Base-by-base conservation (phyloP, 2,113 vertebrate species). In the Marmota monax region DNA sequence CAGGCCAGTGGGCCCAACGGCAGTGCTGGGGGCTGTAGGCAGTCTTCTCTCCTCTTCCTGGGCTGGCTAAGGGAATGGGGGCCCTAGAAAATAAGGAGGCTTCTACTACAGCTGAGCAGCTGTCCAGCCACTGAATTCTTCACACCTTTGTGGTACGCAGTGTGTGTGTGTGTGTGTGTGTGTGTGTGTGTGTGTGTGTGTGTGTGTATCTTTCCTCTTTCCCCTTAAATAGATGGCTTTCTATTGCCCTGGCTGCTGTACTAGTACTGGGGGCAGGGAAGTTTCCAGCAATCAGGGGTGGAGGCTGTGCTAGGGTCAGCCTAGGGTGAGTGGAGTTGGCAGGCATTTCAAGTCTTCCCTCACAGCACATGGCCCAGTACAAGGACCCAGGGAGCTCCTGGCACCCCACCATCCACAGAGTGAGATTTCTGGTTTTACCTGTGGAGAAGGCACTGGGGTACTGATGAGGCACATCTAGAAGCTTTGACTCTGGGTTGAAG, bases 1-100 rank as follows among this genome's bases (percentile, higher is more conserved):
- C 29, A 77, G 72, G 32, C 7, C 23, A 12, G 20, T 0, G 0
- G 48, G 2, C 48, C 42, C 51, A 25, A 14, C 2, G 4, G 12
- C 7, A 6, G 39, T 45, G 69, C 42, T 67, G 25, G 51, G 7
- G 45, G 29, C 39, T 61, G 12, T 29, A 78, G 45, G 3, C 13
- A 63, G 56, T 18, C 29, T 72, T 72, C 73, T 37, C 58, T 85
- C n/a, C n/a, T 69, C 77, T 91, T 91, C 37, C 17, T 45, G 18
- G 16, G 42, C 45, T 29, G 7, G 23, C 53, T 32, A 63, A 92
- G 27, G 67, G 14, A 42, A 79, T 29, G 45, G 48, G 2, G 69
- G 51, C 11, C 34, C 85, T 45, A 77, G 84, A 80, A 77, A 67
- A 69, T 1, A 77, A 39, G n/a, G 13, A 56, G 85, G 67, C 1